Conservation (phyloP, 2,888 invertebrate species). For the Nemotelus nigrinus region DNA sequence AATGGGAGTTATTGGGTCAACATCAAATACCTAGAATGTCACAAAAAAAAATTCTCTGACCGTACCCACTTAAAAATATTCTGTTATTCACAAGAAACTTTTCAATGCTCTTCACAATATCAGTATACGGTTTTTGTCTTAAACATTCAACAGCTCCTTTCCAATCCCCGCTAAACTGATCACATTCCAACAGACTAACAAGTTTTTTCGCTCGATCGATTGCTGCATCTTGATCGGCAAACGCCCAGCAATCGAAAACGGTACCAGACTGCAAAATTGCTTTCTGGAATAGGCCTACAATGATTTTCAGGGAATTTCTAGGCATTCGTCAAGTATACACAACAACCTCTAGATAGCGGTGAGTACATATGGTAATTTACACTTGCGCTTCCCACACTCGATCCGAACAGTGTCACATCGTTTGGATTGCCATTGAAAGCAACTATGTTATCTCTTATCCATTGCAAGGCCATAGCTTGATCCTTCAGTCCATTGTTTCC, state of each 20-base stretch:
- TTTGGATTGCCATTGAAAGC: constrained; percentile 46
- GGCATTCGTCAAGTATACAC: neutral
- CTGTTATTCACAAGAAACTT: neutral
- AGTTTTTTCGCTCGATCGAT: neutral
- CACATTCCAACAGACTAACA: neutral
- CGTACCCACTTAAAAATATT: neutral
- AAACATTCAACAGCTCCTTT: neutral
- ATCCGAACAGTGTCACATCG: constrained; percentile 12
- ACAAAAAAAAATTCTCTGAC: neutral
- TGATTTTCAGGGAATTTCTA: neutral
- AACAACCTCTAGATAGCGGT: constrained; percentile 4
- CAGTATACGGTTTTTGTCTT: neutral
- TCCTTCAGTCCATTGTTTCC: constrained; percentile 50
- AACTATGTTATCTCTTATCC: constrained; percentile 47
- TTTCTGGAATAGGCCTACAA: constrained; percentile 24
- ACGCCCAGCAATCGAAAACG: constrained; percentile 14
- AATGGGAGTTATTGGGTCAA: neutral
- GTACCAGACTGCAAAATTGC: constrained; percentile 31
- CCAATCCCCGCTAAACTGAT: neutral
- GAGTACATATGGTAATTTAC: constrained; percentile 11
- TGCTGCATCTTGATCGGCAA: neutral
- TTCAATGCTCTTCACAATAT: neutral
- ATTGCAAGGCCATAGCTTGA: constrained; percentile 47
- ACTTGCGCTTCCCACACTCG: constrained; percentile 26
- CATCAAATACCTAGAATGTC: neutral